These are phyloP conservation scores for Drosophila bunnanda DNA, from an alignment of 2,888 invertebrate genomes.

Conservation along the genomic window DNA sequence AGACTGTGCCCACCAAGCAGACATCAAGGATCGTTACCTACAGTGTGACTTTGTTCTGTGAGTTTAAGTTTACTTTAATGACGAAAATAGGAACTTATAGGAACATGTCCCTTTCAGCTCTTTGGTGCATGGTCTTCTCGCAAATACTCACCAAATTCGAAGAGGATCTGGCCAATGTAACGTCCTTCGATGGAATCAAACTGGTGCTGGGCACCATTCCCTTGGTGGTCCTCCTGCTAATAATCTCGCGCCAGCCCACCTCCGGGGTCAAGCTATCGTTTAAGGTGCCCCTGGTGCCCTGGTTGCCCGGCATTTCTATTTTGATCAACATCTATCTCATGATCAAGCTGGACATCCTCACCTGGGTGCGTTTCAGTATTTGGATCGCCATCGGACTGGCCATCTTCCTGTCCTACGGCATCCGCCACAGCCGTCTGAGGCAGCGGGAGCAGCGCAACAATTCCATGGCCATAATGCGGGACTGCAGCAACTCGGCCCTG, in stretches of 20 bases:
- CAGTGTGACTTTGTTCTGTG: conserved; percentile 85
- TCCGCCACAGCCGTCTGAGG: conserved; percentile 85
- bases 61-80: conserved; percentile 45
- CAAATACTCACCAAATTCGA: conserved; percentile 75
- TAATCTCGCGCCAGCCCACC: conserved; percentile 87
- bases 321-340: conserved; percentile 94
- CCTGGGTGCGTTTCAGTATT: conserved; percentile 93
- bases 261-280: conserved; percentile 88
- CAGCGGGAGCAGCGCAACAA: conserved; percentile 62
- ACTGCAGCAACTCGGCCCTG: conserved; percentile 60
- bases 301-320: conserved; percentile 92
- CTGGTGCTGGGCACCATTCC: conserved; percentile 66
- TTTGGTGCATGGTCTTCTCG: conserved; percentile 78
- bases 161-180: conserved; percentile 60
- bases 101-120: conserved; percentile 57
- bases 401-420: conserved; percentile 87
- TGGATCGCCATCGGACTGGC: conserved; percentile 92
- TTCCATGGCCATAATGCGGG: conserved; percentile 56
- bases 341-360: conserved; percentile 87
- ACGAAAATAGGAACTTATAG: not conserved
- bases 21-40: conserved; percentile 85
- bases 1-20: conserved; percentile 84
- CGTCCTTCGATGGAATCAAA: conserved; percentile 57
- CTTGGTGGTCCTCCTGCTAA: conserved; percentile 85
- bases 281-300: conserved; percentile 92